Conservation (phyloP, 2,113 vertebrate genomes). For the Plecturocebus donacophilus region DNA sequence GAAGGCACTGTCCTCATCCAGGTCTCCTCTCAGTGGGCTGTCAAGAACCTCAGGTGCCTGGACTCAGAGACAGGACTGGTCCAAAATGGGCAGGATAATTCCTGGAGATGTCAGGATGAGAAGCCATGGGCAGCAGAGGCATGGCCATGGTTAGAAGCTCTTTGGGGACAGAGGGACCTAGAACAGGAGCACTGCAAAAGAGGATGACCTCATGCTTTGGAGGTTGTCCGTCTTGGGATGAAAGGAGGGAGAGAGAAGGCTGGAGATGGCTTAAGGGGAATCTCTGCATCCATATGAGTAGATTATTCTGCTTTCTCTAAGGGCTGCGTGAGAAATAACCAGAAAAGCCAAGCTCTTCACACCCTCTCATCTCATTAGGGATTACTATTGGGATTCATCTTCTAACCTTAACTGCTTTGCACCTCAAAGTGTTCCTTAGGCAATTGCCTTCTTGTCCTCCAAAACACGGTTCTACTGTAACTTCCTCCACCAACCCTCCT, state of each 20-base stretch:
- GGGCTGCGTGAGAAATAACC: background rate
- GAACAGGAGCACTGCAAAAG: background rate
- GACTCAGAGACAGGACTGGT: background rate
- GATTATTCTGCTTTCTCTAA: background rate
- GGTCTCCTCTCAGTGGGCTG: too few species aligned
- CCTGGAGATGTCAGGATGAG: background rate
- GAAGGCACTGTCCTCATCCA: background rate
- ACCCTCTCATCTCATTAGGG: accelerated
- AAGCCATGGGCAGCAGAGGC: background rate
- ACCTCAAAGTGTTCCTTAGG: accelerated
- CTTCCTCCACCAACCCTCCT: background rate
- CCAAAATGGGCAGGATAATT: accelerated
- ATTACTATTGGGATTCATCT: accelerated
- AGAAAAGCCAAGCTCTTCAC: background rate
- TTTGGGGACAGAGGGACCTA: background rate
- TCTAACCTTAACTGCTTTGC: accelerated
- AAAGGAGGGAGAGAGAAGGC: background rate
- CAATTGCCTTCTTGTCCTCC: background rate
- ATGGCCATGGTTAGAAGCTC: background rate
- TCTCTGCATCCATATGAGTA: too few species aligned
- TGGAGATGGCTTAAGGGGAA: accelerated
- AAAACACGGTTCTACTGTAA: background rate
- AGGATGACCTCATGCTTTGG: background rate
- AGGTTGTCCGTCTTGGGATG: background rate
- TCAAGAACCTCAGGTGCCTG: background rate